phyloP scores from a whole-genome alignment of 2,888 invertebrate genomes.

The Eurois occulta region DNA sequence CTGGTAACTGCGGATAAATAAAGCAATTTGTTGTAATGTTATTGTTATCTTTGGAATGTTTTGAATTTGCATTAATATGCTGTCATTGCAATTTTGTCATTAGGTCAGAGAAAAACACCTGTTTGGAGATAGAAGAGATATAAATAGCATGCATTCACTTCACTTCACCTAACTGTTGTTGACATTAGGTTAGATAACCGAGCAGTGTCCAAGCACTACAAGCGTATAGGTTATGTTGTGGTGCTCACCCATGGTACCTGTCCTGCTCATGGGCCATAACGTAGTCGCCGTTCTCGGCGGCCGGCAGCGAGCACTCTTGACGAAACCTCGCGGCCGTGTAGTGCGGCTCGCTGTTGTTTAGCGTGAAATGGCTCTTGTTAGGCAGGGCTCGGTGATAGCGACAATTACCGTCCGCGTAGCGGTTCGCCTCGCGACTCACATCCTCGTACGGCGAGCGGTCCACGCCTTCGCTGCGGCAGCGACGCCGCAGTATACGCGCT shows the following conservation, averaged over 20 bases:
- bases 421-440: slow-evolving; percentile 80
- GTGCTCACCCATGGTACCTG: slow-evolving; percentile 80
- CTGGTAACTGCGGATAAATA: slow-evolving; percentile 77
- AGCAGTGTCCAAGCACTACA: slow-evolving; percentile 49
- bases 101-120: neutral
- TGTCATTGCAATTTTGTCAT: slow-evolving; percentile 1
- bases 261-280: slow-evolving; percentile 85
- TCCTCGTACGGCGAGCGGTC: slow-evolving; percentile 89
- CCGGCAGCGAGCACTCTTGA: slow-evolving; percentile 84
- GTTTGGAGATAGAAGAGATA: neutral
- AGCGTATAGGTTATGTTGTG: slow-evolving; percentile 73
- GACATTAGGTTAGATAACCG: slow-evolving; percentile 44
- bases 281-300: slow-evolving; percentile 86
- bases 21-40: slow-evolving; percentile 22
- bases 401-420: slow-evolving; percentile 77
- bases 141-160: slow-evolving; percentile 40
- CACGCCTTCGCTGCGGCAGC: slow-evolving; percentile 88
- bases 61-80: neutral
- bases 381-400: slow-evolving; percentile 78
- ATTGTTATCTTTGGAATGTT: slow-evolving; percentile 8
- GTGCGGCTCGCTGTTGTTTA: slow-evolving; percentile 80
- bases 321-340: slow-evolving; percentile 75
- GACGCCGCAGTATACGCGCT: slow-evolving; percentile 86
- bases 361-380: slow-evolving; percentile 85
- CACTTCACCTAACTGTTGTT: slow-evolving; percentile 26